phyloP scores from a whole-genome alignment of 2,888 invertebrate species.

The Encarsia formosa region DNA sequence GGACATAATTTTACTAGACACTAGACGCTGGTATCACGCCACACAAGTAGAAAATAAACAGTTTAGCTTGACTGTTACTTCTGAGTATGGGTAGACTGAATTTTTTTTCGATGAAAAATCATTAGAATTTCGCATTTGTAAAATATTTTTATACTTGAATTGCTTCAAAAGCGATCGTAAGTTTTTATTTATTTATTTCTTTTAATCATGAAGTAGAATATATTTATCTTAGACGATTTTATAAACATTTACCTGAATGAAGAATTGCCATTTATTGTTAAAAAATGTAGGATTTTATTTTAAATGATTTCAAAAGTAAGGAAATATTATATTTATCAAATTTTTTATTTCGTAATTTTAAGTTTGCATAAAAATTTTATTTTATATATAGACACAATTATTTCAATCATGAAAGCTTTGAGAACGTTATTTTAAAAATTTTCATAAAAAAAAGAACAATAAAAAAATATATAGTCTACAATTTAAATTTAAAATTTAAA shows the following conservation, averaged over 20 bases:
- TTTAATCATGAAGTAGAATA: slow-evolving; percentile 1
- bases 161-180: background rate
- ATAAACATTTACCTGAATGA: slow-evolving; percentile 17
- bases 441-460: too few relatives aligned
- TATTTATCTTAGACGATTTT: slow-evolving; percentile 21
- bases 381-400: too few relatives aligned
- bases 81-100: slow-evolving; percentile 74
- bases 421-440: too few relatives aligned
- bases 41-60: slow-evolving; percentile 76
- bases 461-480: too few relatives aligned
- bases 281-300: slow-evolving; percentile 16
- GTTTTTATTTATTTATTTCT: background rate
- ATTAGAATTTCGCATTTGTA: slow-evolving; percentile 16
- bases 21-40: slow-evolving; percentile 87
- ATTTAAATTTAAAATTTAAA: too few relatives aligned
- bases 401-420: too few relatives aligned
- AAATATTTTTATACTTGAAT: slow-evolving; percentile 1
- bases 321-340: too few relatives aligned
- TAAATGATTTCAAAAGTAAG: slow-evolving; percentile 4
- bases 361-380: too few relatives aligned
- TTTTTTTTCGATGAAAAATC: slow-evolving; percentile 14
- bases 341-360: too few relatives aligned
- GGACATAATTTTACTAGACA: slow-evolving; percentile 87
- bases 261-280: slow-evolving; percentile 23
- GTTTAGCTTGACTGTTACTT: slow-evolving; percentile 84